These are phyloP conservation scores for Arnoldichthys spilopterus DNA, from an alignment of 2,797 vertebrate species.

Conservation along the genomic window DNA sequence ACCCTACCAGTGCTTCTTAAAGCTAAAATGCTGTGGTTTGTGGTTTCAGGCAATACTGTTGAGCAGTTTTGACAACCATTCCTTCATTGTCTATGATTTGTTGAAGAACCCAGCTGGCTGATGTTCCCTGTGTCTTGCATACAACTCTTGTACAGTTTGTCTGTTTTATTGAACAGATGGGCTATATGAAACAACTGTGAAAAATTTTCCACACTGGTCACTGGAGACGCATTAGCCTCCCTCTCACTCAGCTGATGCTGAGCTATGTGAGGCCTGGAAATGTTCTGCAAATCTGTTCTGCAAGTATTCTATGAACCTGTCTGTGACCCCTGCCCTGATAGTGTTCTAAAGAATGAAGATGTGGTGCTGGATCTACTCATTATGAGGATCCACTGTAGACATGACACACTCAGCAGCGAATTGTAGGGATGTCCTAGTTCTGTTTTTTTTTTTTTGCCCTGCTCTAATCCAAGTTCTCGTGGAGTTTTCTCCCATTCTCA, in stretches of 20 bases:
- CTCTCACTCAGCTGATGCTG: slow-evolving; percentile 16
- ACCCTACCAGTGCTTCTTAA: background rate
- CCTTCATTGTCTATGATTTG: background rate
- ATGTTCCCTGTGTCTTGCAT: background rate
- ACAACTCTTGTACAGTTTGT: background rate
- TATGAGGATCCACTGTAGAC: background rate
- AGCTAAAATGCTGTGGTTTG: background rate
- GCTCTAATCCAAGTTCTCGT: too few species aligned
- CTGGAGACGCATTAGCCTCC: slow-evolving; percentile 5
- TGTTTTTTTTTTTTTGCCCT: too few species aligned
- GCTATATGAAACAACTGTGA: slow-evolving; percentile 11
- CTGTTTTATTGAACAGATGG: slow-evolving; percentile 7
- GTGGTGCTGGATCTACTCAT: background rate
- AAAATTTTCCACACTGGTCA: slow-evolving; percentile 6
- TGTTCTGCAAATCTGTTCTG: slow-evolving; percentile 13
- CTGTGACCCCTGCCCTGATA: background rate
- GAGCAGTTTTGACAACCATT: background rate
- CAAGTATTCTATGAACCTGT: background rate
- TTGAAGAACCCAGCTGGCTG: background rate
- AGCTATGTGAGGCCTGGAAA: slow-evolving; percentile 26
- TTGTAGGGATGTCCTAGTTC: too few species aligned
- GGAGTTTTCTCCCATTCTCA: too few species aligned
- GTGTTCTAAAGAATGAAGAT: background rate
- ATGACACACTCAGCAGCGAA: too few species aligned
- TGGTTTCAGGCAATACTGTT: background rate